Conservation (phyloP, 2,888 invertebrate species). For the Drosophila picticornis region DNA sequence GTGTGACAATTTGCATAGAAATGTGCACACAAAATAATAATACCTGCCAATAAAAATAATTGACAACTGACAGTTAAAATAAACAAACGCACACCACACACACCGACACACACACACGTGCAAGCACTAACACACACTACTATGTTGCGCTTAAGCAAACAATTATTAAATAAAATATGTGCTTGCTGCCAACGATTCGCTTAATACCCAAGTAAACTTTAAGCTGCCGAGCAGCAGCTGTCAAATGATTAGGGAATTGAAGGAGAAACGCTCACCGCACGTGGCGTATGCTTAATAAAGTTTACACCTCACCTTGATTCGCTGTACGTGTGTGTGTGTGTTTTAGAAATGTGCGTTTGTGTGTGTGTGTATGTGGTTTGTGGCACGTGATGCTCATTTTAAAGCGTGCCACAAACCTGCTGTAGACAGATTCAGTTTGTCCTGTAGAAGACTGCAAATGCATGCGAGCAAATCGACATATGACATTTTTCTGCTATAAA, state of each 20-base stretch:
- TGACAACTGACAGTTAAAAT: slow-evolving; percentile 75
- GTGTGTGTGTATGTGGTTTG: slow-evolving; percentile 12
- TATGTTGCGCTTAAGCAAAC: slow-evolving; percentile 41
- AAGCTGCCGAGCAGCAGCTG: slow-evolving; percentile 66
- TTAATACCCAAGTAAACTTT: slow-evolving; percentile 56
- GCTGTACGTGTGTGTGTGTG: slow-evolving; percentile 46
- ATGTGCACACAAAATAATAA: slow-evolving; percentile 74
- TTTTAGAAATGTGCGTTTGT: neutral
- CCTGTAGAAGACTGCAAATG: slow-evolving; percentile 1
- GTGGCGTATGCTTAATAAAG: slow-evolving; percentile 70
- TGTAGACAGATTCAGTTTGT: slow-evolving; percentile 3
- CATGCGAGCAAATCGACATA: neutral
- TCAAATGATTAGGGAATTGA: slow-evolving; percentile 68
- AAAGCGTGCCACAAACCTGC: slow-evolving; percentile 26
- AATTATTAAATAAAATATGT: slow-evolving; percentile 70
- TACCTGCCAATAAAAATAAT: slow-evolving; percentile 80
- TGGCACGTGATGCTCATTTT: slow-evolving; percentile 65
- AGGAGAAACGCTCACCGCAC: slow-evolving; percentile 37
- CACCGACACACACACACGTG: slow-evolving; percentile 4
- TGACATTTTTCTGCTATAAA: neutral
- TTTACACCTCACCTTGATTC: slow-evolving; percentile 70
- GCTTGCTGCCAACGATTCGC: slow-evolving; percentile 35
- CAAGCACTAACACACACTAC: slow-evolving; percentile 26
- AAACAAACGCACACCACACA: slow-evolving; percentile 55
- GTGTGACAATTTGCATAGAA: slow-evolving; percentile 72